A percentile compares a stretch with the other conserved stretches of the same genome.
These are phyloP conservation scores for Panagrolaimus sp. DNA, from an alignment of 1,140 invertebrate genomes.

Conservation along the genomic window DNA sequence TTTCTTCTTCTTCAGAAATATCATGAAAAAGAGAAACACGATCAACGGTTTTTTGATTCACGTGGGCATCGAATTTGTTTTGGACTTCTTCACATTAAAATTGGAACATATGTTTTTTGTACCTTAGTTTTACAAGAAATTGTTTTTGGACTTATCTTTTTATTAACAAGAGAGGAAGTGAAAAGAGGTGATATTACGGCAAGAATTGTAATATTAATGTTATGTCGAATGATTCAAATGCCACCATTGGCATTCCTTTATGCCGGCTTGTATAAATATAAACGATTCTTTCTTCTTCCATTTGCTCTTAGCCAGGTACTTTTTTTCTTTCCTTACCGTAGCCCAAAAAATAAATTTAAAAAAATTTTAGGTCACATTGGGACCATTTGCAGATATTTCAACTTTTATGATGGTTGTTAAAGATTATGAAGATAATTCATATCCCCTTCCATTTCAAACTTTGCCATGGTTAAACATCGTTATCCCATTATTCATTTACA, in stretches of 20 bases:
- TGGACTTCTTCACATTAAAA: conserved; percentile 11
- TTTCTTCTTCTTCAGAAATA: conserved; percentile 7
- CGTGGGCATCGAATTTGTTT: conserved; percentile 1
- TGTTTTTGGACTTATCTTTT: conserved; percentile 4
- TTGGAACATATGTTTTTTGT: conserved; percentile 11
- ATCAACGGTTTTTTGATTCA: conserved; percentile 12
- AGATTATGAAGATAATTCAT: background rate
- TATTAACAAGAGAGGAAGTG: conserved; percentile 4
- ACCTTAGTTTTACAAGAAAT: conserved; percentile 14
- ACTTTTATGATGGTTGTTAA: conserved; percentile 8
- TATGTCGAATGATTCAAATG: conserved; percentile 1
- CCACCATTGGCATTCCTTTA: conserved; percentile 5
- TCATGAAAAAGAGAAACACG: background rate
- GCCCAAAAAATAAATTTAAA: too few species aligned
- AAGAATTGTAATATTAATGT: conserved; percentile 8
- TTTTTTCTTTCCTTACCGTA: background rate
- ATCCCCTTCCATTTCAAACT: background rate
- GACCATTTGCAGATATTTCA: background rate
- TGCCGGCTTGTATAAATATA: conserved; percentile 3
- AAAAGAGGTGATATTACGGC: background rate
- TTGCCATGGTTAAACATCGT: conserved; percentile 14
- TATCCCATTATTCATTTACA: conserved; percentile 8
- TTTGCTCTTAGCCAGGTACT: conserved; percentile 9
- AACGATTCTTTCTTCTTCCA: conserved; percentile 12
- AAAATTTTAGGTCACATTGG: conserved; percentile 4